Evolutionary conservation across 92 coral and sea anemone species (phyloP).

Genomic region (Isaurus tuberculatus): DNA sequence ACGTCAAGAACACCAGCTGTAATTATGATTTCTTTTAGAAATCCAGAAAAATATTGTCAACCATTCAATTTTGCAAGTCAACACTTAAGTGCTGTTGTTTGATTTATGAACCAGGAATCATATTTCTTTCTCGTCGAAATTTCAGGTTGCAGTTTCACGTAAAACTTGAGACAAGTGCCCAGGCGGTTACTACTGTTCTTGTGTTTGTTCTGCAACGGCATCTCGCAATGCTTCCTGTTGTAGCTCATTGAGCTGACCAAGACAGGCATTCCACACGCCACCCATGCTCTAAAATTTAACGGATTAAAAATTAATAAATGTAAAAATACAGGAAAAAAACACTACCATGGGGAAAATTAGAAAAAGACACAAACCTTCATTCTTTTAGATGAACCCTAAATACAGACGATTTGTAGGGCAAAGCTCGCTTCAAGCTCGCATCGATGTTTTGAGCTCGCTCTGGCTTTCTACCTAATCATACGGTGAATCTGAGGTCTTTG

Average conservation of each 20-base stretch:
- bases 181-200: not conserved
- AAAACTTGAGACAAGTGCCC: not conserved
- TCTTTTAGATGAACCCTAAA: no score
- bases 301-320: no score
- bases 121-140: not conserved
- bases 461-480: no score
- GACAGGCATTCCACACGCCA: slow-evolving; percentile 80
- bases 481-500: no score
- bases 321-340: no score
- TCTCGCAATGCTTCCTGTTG: slow-evolving; percentile 85
- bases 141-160: not conserved
- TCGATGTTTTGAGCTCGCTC: no score
- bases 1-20: not conserved
- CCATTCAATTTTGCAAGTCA: not conserved
- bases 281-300: slow-evolving; percentile 58
- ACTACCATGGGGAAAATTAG: no score
- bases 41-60: slow-evolving; percentile 1
- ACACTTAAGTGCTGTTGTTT: not conserved
- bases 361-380: no score
- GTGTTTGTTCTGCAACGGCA: slow-evolving; percentile 57
- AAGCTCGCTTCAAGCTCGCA: no score
- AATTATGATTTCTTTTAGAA: not conserved
- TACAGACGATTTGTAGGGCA: no score
- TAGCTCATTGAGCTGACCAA: slow-evolving; percentile 83
- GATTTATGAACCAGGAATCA: not conserved